These are phyloP conservation scores for Montipora sp. DNA, from an alignment of 64 coral and sea anemone genomes.

Conservation along the genomic window DNA sequence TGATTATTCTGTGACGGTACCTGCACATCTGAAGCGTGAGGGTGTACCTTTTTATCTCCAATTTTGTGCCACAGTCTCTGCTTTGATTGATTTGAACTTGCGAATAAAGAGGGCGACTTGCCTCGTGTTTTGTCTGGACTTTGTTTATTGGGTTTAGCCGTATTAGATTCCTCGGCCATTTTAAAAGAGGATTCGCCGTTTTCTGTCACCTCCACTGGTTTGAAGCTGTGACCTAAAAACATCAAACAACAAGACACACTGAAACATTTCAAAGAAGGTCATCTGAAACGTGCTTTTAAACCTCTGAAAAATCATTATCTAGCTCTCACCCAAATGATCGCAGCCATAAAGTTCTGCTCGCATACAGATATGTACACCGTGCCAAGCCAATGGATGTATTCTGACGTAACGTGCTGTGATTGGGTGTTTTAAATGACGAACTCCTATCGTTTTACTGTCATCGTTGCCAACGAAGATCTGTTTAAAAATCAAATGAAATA, in stretches of 20 bases:
- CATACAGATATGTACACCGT: slow-evolving; percentile 92
- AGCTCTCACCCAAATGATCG: slow-evolving; percentile 69
- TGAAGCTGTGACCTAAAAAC: slow-evolving; percentile 35
- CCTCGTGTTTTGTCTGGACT: neutral
- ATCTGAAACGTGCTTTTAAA: neutral
- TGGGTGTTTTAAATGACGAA: slow-evolving; percentile 89
- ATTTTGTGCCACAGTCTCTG: neutral
- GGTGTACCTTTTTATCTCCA: neutral
- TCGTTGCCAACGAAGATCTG: slow-evolving; percentile 92
- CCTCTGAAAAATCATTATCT: neutral
- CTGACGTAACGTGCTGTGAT: slow-evolving; percentile 88
- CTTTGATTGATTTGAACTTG: neutral
- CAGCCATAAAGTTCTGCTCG: slow-evolving; percentile 96
- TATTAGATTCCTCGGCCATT: neutral
- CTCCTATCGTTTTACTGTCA: slow-evolving; percentile 80
- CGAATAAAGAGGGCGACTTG: neutral
- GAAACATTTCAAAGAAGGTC: neutral
- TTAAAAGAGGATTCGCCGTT: slow-evolving; percentile 37
- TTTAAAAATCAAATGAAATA: neutral
- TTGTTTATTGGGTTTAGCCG: neutral
- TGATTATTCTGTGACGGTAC: neutral
- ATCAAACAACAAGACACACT: neutral
- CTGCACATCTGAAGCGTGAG: neutral
- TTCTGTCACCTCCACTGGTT: slow-evolving; percentile 29
- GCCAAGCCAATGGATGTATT: slow-evolving; percentile 83